Percentiles rank a stretch among this genome's conserved stretches.
Evolutionary conservation across 2,888 invertebrate genomes (phyloP).

Genomic region (Brachylomia viminalis): DNA sequence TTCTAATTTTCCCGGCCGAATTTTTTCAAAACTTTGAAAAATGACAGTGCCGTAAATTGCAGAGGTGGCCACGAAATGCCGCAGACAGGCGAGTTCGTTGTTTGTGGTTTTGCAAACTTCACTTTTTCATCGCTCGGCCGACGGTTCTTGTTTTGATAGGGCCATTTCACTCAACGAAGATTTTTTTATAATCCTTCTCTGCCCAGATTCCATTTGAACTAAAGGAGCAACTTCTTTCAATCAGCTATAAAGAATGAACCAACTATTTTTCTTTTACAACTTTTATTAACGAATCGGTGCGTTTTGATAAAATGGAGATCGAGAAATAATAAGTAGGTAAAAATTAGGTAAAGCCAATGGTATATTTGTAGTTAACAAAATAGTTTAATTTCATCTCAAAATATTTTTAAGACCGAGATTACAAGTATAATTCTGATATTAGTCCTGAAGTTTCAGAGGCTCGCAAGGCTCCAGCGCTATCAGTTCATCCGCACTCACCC

Average conservation of each 20-base stretch:
- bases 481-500: background rate
- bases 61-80: conserved; percentile 83
- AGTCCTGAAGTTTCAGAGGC: background rate
- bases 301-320: conserved; percentile 18
- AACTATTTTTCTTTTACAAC: conserved; percentile 50
- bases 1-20: conserved; percentile 80
- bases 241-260: conserved; percentile 66
- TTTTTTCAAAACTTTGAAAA: conserved; percentile 86
- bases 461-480: background rate
- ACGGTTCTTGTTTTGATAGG: conserved; percentile 80
- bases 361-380: conserved; percentile 1
- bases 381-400: background rate
- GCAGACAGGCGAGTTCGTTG: conserved; percentile 78
- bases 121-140: conserved; percentile 82
- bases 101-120: conserved; percentile 85
- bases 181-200: conserved; percentile 68
- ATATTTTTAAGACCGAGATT: too few relatives aligned
- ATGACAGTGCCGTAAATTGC: conserved; percentile 85
- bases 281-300: conserved; percentile 18
- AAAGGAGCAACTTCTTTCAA: conserved; percentile 68
- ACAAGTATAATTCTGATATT: background rate
- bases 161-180: conserved; percentile 74
- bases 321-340: conserved; percentile 10
- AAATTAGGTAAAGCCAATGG: too few relatives aligned
- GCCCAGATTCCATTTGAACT: conserved; percentile 60